Evolutionary conservation across 2,797 vertebrate species (phyloP).

Genomic region (Muscicapa comitata): DNA sequence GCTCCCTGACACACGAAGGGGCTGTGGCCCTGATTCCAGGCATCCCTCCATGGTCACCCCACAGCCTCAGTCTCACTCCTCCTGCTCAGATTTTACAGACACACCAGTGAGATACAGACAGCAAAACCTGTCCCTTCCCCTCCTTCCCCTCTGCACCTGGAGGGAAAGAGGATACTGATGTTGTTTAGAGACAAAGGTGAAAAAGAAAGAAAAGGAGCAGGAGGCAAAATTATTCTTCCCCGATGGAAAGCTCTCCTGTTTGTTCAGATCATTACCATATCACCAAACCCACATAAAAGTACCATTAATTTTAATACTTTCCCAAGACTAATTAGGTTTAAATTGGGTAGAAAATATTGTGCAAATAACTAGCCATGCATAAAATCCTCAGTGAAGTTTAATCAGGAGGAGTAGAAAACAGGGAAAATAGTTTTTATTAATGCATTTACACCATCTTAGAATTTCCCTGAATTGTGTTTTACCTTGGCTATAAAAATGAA

Average conservation of each 20-base stretch:
- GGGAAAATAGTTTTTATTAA: conserved; percentile 18
- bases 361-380: not conserved
- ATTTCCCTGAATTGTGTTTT: conserved; percentile 69
- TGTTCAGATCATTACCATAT: conserved; percentile 12
- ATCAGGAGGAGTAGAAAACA: not conserved
- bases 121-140: not conserved
- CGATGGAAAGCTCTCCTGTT: not conserved
- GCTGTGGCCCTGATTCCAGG: accelerated
- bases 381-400: not conserved
- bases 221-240: not conserved
- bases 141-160: not conserved
- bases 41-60: not conserved
- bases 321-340: conserved; percentile 59
- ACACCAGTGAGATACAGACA: accelerated
- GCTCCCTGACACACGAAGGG: not conserved
- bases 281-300: conserved; percentile 22
- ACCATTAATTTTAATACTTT: conserved; percentile 25
- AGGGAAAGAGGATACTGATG: not conserved
- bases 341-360: conserved; percentile 42
- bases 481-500: conserved; percentile 74
- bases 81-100: accelerated
- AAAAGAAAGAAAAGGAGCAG: not conserved
- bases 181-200: not conserved
- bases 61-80: not conserved
- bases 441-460: conserved; percentile 63